Conservation (phyloP, 2,888 invertebrate genomes). For the Drosophila cyrtoloma region DNA sequence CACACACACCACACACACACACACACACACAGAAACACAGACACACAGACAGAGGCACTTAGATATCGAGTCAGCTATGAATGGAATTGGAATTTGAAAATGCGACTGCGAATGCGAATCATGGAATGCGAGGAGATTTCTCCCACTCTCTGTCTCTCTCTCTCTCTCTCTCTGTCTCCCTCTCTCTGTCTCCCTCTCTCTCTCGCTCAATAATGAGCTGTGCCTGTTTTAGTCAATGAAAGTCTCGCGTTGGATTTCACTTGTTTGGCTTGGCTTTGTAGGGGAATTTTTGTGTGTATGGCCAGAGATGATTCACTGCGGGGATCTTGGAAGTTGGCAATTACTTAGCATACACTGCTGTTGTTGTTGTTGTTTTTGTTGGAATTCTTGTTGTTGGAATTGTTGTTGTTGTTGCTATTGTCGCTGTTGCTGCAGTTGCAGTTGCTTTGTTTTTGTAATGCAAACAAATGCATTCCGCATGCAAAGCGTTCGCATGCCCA, state of each 20-base stretch:
- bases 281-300: constrained; percentile 17
- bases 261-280: constrained; percentile 25
- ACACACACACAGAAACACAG: neutral
- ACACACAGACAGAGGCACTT: neutral
- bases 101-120: constrained; percentile 31
- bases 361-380: neutral
- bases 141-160: neutral
- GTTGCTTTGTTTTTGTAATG: constrained; percentile 17
- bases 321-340: constrained; percentile 40
- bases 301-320: constrained; percentile 41
- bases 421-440: constrained; percentile 3
- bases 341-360: constrained; percentile 13
- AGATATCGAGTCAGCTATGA: constrained; percentile 33
- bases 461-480: constrained; percentile 26
- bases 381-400: neutral
- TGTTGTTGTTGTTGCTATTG: neutral
- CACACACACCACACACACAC: neutral
- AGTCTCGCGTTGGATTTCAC: constrained; percentile 41
- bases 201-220: neutral
- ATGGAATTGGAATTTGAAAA: constrained; percentile 53
- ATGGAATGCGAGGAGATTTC: constrained; percentile 19
- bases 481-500: constrained; percentile 42
- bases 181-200: neutral
- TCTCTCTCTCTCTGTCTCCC: neutral
- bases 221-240: constrained; percentile 52